Conservation (phyloP, 2,797 vertebrate genomes). For the Antennarius maculatus region DNA sequence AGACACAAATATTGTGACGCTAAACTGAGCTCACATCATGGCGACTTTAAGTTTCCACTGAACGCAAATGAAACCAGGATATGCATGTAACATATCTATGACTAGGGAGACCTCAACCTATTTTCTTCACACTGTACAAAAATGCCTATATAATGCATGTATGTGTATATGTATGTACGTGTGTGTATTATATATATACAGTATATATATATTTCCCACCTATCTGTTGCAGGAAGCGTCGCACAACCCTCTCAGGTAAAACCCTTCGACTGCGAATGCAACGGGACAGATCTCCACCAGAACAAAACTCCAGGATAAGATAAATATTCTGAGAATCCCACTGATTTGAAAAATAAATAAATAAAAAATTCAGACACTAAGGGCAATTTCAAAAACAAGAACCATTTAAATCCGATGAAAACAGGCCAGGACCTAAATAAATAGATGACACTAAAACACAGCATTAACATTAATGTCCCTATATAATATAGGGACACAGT, state of each 20-base stretch:
- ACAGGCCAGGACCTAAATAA: no score
- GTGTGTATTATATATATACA: no score
- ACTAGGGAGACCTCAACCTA: no score
- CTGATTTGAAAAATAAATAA: conserved; percentile 67
- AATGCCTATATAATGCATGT: no score
- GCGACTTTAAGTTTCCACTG: not conserved
- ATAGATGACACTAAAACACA: not conserved
- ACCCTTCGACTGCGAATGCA: conserved; percentile 91
- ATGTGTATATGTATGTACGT: no score
- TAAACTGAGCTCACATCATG: not conserved
- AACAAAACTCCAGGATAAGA: conserved; percentile 97
- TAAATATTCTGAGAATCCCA: conserved; percentile 97
- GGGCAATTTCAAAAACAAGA: not conserved
- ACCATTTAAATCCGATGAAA: no score
- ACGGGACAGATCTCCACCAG: conserved; percentile 92
- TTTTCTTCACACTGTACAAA: no score
- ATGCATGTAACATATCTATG: no score
- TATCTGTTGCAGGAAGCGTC: conserved; percentile 92
- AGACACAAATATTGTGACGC: conserved; percentile 2
- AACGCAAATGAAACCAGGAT: no score
- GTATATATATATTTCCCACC: conserved; percentile 74
- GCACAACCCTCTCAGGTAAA: conserved; percentile 88
- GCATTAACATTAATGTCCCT: not conserved
- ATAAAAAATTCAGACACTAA: not conserved
- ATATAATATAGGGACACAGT: no score